Evolutionary conservation across 2,888 invertebrate genomes (phyloP), one percentile per base, ranked within the genome.

Genomic region (Apocheima hispidaria): DNA sequence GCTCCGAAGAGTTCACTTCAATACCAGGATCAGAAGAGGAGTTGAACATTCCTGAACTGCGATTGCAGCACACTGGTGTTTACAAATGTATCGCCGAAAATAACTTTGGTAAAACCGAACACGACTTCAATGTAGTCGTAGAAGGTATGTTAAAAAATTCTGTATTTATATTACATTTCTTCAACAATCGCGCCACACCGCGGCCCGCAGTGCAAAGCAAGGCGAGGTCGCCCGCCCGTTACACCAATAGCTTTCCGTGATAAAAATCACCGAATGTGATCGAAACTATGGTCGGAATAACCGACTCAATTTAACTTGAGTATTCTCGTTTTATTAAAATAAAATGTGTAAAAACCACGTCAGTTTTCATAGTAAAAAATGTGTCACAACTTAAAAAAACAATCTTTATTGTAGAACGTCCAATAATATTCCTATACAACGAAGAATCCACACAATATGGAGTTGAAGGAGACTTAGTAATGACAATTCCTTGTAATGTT

Each of bases 401-500:
- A n/a, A 26, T 26, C 23, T 7, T 35, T 38, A 30, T 44, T 44
- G 3, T 6, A 55, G 55, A 48, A 10, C 12, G 3, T 49, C 60
- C 64, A 40, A 30, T 50, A 41, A 59, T 60, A 23, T n/a, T n/a
- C n/a, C n/a, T n/a, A n/a, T 23, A 23, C 1, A 67, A 63, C 18
- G 23, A 10, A 14, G 26, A 65, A n/a, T 43, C 43, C 4, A 48
- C 18, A 7, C 65, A 63, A 18, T 41, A 33, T 9, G 70, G 66
- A 36, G 35, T 70, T 16, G 63, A 57, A 9, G 72, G 71, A 9
- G 74, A 72, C 46, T 59, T 38, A 1, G 58, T 61, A 1, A 28
- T 73, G 23, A 62, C 55, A 26, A 58, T 75, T n/a, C 69, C 70
- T 28, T 74, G 74, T 21, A 62, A 69, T n/a, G 69, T 62, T 10